Percentiles rank a stretch among this genome's conserved stretches.
Conservation (phyloP, 2,113 vertebrate species). For the Dromiciops gliroides region DNA sequence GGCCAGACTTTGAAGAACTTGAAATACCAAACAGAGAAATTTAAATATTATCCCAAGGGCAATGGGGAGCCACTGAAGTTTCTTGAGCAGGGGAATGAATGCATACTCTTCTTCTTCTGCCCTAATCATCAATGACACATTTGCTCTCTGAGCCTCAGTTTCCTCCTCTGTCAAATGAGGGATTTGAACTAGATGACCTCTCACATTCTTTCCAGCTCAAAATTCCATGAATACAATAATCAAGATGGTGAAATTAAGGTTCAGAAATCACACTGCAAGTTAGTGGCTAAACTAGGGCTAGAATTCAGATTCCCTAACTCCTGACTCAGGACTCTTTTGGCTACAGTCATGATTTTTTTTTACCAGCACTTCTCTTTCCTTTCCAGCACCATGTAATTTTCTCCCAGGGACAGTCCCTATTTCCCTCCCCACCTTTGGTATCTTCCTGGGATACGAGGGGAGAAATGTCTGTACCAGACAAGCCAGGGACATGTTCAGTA, state of each 20-base stretch:
- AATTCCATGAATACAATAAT: neutral
- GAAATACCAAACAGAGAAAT: neutral
- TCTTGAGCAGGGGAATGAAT: neutral
- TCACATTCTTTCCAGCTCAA: neutral
- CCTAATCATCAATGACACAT: neutral
- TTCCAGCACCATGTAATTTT: neutral
- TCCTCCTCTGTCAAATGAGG: neutral
- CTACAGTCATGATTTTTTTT: neutral
- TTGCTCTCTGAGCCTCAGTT: neutral
- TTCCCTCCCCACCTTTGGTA: fast-evolving
- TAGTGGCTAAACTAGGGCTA: neutral
- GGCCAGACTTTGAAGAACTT: neutral
- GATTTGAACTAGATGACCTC: neutral
- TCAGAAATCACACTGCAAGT: neutral
- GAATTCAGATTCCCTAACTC: neutral
- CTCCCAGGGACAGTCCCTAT: neutral
- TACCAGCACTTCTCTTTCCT: neutral
- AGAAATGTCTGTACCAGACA: constrained; percentile 76
- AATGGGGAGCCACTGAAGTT: neutral
- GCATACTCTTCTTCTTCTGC: neutral
- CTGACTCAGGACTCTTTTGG: neutral
- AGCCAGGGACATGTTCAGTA: constrained; percentile 62
- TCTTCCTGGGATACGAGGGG: neutral
- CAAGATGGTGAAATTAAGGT: neutral
- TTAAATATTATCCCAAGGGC: neutral